A percentile compares a stretch with the other conserved stretches of the same genome.
Conservation (phyloP, 2,797 vertebrate genomes). For the Sebastes oblongus region DNA sequence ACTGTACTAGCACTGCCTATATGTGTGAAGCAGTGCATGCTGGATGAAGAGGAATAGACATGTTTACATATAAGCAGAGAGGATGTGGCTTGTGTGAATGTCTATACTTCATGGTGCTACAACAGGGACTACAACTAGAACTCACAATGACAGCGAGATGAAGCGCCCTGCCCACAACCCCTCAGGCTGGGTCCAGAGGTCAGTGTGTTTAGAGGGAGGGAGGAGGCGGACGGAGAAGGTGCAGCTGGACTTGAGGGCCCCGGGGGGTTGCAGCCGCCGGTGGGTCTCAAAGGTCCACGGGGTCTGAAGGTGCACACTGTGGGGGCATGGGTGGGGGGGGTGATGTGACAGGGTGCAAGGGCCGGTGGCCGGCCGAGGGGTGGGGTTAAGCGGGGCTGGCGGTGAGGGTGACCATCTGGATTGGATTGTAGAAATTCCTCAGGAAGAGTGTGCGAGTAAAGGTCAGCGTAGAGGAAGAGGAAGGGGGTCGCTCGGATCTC, state of each 20-base stretch:
- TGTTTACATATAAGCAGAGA: background rate
- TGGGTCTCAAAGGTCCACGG: slow-evolving; percentile 47
- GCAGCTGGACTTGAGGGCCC: slow-evolving; percentile 61
- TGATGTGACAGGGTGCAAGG: slow-evolving; percentile 47
- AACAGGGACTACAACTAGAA: background rate
- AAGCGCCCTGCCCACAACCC: slow-evolving; percentile 41
- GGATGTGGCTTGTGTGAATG: background rate
- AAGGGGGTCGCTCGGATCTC: slow-evolving; percentile 53
- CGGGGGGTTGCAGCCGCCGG: slow-evolving; percentile 9
- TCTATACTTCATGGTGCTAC: background rate
- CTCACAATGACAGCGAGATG: slow-evolving; percentile 44
- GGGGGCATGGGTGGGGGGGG: slow-evolving; percentile 4
- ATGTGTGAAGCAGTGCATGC: slow-evolving; percentile 19
- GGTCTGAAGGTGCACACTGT: slow-evolving; percentile 55
- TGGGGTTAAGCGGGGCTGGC: slow-evolving; percentile 36
- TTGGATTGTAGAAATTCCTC: slow-evolving; percentile 84
- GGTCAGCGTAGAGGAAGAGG: slow-evolving; percentile 70
- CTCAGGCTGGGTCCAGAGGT: slow-evolving; percentile 69
- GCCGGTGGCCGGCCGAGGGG: slow-evolving; percentile 39
- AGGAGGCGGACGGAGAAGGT: slow-evolving; percentile 41
- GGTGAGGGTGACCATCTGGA: slow-evolving; percentile 82
- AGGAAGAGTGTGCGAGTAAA: slow-evolving; percentile 78
- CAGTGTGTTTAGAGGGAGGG: slow-evolving; percentile 59
- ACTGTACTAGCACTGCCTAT: slow-evolving; percentile 17
- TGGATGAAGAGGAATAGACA: background rate